These are phyloP conservation scores for Monopterus albus DNA, from an alignment of 2,113 vertebrate species.

Conservation along the genomic window DNA sequence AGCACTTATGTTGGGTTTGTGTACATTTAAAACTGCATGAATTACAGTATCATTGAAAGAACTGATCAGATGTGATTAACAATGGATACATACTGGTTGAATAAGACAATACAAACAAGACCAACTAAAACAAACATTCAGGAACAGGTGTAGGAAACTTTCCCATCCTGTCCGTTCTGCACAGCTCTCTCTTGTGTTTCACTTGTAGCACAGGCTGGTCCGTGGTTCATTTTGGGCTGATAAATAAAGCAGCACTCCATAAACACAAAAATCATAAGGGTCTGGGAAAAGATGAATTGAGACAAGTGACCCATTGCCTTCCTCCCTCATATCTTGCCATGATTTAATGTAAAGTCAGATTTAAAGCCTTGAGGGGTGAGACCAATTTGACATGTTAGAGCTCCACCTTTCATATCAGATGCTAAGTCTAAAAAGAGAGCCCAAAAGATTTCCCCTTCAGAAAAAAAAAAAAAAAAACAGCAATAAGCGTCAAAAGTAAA, in stretches of 20 bases:
- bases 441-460: slow-evolving; percentile 21
- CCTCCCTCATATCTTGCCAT: not conserved
- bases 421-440: slow-evolving; percentile 1
- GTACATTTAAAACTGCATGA: slow-evolving; percentile 63
- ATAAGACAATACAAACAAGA: slow-evolving; percentile 57
- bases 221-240: slow-evolving; percentile 14
- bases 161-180: slow-evolving; percentile 41
- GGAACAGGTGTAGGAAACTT: slow-evolving; percentile 43
- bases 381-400: not conserved
- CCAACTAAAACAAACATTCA: slow-evolving; percentile 62
- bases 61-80: slow-evolving; percentile 50
- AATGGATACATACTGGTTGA: slow-evolving; percentile 57
- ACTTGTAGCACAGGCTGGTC: slow-evolving; percentile 36
- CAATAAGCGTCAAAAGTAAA: not conserved
- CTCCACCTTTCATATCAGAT: not conserved
- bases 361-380: not conserved
- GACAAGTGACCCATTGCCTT: not conserved
- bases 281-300: not conserved
- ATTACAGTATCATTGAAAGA: slow-evolving; percentile 48
- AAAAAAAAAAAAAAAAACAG: slow-evolving; percentile 9
- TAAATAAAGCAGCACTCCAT: slow-evolving; percentile 24
- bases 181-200: slow-evolving; percentile 71
- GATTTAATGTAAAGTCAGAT: not conserved
- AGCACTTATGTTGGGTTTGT: slow-evolving; percentile 59
- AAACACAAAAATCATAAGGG: slow-evolving; percentile 15